These are phyloP conservation scores for Artemia sp. DNA, from an alignment of 2,888 invertebrate genomes.

Conservation along the genomic window DNA sequence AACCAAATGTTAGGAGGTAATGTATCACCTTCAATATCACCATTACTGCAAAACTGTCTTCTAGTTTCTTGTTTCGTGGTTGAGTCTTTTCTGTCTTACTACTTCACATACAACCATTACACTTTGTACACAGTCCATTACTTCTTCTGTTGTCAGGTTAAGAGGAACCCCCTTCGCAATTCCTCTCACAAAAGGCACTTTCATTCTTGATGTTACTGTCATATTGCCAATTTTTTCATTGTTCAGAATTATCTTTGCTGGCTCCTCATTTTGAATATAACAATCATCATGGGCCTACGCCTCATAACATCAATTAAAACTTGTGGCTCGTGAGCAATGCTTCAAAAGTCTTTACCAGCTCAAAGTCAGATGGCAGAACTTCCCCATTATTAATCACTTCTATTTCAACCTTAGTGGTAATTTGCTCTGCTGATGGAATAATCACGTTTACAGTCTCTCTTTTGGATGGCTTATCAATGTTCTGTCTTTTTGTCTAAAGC, in stretches of 20 bases:
- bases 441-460: too few species aligned
- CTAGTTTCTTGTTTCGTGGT: too few species aligned
- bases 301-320: neutral
- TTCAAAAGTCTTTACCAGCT: neutral
- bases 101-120: too few species aligned
- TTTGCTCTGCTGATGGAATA: too few species aligned
- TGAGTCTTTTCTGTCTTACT: too few species aligned
- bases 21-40: neutral
- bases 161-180: conserved; percentile 9
- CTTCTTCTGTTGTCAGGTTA: neutral
- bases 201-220: neutral
- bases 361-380: neutral
- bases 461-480: too few species aligned
- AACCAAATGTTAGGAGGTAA: neutral
- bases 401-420: too few species aligned
- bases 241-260: neutral
- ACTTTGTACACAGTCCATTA: neutral
- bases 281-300: neutral
- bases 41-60: conserved; percentile 3
- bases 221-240: neutral
- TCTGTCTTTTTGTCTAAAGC: too few species aligned
- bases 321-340: neutral
- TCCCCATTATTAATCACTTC: too few species aligned
- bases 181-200: neutral
- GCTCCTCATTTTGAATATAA: conserved; percentile 9